Conservation (phyloP, 2,888 invertebrate genomes). For the Acronicta leporina region DNA sequence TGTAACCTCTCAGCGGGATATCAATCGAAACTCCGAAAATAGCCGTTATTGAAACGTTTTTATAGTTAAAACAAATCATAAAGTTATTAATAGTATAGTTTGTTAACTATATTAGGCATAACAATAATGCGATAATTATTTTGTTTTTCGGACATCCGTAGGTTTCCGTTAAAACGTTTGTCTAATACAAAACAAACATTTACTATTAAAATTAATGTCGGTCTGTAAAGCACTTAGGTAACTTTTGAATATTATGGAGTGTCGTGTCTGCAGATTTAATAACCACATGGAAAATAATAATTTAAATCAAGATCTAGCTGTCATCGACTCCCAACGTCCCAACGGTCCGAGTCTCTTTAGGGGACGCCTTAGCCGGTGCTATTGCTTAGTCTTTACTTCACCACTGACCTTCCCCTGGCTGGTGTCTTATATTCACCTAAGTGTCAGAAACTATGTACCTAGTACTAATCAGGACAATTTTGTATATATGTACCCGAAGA, state of each 20-base stretch:
- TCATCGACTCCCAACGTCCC: too few relatives aligned
- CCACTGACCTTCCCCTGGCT: too few relatives aligned
- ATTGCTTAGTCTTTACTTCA: too few relatives aligned
- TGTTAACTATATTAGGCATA: slow-evolving; percentile 1
- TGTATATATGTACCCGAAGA: too few relatives aligned
- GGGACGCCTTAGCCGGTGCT: too few relatives aligned
- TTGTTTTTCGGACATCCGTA: slow-evolving; percentile 18
- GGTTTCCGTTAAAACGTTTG: neutral
- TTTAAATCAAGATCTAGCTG: too few relatives aligned
- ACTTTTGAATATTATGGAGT: too few relatives aligned
- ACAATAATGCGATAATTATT: slow-evolving; percentile 10
- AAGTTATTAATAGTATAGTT: slow-evolving; percentile 13
- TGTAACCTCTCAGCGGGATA: neutral
- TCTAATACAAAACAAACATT: neutral
- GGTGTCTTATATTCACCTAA: too few relatives aligned
- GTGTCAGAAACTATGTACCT: neutral
- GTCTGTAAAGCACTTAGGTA: neutral
- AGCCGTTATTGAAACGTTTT: slow-evolving; percentile 9
- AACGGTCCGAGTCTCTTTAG: too few relatives aligned
- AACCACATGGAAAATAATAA: too few relatives aligned
- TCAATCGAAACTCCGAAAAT: slow-evolving; percentile 25
- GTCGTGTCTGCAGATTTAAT: too few relatives aligned
- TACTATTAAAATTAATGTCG: neutral
- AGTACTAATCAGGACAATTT: too few relatives aligned
- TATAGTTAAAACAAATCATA: slow-evolving; percentile 1